Percentiles rank a stretch among this genome's conserved stretches.
Conservation (phyloP, 2,888 invertebrate species). For the Acanthococcus lagerstroemiae region DNA sequence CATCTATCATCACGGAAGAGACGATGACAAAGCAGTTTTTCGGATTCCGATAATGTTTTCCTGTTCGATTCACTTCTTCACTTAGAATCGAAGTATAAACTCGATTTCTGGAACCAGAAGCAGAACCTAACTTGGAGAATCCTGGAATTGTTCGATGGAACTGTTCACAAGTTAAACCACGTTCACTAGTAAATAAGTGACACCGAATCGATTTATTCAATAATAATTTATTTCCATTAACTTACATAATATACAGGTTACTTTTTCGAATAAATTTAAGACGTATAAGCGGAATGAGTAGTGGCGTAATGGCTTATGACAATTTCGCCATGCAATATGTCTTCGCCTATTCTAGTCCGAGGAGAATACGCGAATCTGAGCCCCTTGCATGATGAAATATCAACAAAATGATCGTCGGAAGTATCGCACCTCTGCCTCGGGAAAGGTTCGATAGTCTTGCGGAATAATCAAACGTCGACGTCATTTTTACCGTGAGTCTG, state of each 20-base stretch:
- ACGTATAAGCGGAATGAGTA: constrained; percentile 21
- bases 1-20: no score
- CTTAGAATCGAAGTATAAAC: no score
- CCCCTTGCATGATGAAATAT: constrained; percentile 28
- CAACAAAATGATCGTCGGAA: constrained; percentile 8
- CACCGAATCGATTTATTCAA: constrained; percentile 8
- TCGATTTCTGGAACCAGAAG: no score
- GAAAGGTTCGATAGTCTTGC: constrained; percentile 12
- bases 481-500: constrained; percentile 1
- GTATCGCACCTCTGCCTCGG: constrained; percentile 20
- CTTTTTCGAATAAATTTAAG: constrained; percentile 27
- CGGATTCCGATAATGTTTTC: no score
- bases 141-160: no score
- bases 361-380: constrained; percentile 24
- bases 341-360: constrained; percentile 12
- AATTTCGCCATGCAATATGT: constrained; percentile 25
- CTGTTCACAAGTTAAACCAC: no score
- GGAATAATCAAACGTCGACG: constrained; percentile 21
- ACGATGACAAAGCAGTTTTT: no score
- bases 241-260: constrained; percentile 31
- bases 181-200: neutral
- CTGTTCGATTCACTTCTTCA: no score
- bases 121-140: no score
- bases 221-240: constrained; percentile 25
- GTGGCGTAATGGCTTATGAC: constrained; percentile 15